Evolutionary conservation across 2,888 invertebrate genomes (phyloP), one percentile per base, ranked within the genome.

Genomic region (Allacma fusca): DNA sequence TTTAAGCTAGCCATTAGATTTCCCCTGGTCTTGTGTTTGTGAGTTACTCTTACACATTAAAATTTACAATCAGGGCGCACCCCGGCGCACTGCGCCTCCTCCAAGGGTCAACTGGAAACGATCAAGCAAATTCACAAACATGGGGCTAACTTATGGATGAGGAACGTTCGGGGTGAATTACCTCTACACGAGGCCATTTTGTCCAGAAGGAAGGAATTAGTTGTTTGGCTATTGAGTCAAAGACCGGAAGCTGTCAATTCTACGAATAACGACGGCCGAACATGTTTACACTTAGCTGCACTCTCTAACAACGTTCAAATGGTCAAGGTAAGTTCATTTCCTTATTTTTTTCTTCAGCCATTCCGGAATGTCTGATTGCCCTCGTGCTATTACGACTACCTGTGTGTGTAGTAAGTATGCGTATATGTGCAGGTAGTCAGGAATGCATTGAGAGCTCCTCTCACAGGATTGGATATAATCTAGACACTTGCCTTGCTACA

Each of bases 141-240:
- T 84, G 94, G 93, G 24, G 96, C 95, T 0, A 96, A 98, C 86
- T 88, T 98, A 67, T 97, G 98, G 94, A 88, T 95, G 76, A 90
- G 94, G 81, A 98, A 97, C 86, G 93, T 95, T 0, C 92, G 95
- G 43, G 98, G 98, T 0, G 98, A 98, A 86, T 90, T 96, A 76
- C 96, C 98, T 0, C 89, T 98, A 28, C 98, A 99, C 86, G 98
- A 99, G 88, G 98, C 98, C 0, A 94, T 97, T 0, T 91, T 94
- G 62, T 96, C 96, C 0, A 97, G 97, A 0, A 90, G 96, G 80
- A 91, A 94, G 81, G 96, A 96, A 85, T 87, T 97, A 78, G 93
- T 97, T 0, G 91, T 93, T 84, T 97, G 97, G 96, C 88, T 98
- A 64, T 88, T 96, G 76, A 91, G 91, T 72, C 92, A 94, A 84